These are phyloP conservation scores for Phalloptychus januarius DNA, from an alignment of 2,797 vertebrate genomes.

Conservation along the genomic window DNA sequence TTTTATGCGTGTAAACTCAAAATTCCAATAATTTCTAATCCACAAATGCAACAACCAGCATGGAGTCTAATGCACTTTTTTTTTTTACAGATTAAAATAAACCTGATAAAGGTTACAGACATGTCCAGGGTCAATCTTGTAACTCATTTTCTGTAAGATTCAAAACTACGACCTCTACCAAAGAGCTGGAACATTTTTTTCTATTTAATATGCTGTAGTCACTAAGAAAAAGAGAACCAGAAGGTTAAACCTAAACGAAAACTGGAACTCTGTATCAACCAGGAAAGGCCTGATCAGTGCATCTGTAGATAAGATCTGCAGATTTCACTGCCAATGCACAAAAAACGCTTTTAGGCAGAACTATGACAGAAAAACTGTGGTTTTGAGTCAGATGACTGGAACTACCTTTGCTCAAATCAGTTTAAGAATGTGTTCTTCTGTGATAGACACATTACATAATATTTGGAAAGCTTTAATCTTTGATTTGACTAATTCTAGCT, in stretches of 20 bases:
- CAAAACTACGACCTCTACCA: background rate
- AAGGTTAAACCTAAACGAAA: background rate
- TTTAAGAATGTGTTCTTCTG: background rate
- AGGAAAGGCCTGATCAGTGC: background rate
- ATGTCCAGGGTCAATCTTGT: background rate
- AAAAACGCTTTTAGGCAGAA: conserved; percentile 19
- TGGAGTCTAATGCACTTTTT: background rate
- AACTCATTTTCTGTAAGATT: background rate
- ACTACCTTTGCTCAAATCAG: conserved; percentile 9
- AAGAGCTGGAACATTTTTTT: background rate
- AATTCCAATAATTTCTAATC: background rate
- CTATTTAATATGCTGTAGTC: background rate
- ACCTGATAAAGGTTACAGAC: background rate
- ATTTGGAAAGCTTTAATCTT: conserved; percentile 2
- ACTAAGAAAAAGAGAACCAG: background rate
- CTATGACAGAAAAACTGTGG: background rate
- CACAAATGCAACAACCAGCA: background rate
- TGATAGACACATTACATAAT: conserved; percentile 13
- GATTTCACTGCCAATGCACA: conserved; percentile 21
- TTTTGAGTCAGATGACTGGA: conserved; percentile 13
- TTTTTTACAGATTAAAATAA: background rate
- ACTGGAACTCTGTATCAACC: background rate
- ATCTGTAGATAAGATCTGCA: conserved; percentile 9
- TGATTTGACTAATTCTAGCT: background rate
- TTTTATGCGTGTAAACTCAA: background rate